A percentile compares a stretch with the other conserved stretches of the same genome.
These are phyloP conservation scores for Paelopatides confundens DNA, from an alignment of 53 echinoderm and acorn worm species.

Conservation along the genomic window DNA sequence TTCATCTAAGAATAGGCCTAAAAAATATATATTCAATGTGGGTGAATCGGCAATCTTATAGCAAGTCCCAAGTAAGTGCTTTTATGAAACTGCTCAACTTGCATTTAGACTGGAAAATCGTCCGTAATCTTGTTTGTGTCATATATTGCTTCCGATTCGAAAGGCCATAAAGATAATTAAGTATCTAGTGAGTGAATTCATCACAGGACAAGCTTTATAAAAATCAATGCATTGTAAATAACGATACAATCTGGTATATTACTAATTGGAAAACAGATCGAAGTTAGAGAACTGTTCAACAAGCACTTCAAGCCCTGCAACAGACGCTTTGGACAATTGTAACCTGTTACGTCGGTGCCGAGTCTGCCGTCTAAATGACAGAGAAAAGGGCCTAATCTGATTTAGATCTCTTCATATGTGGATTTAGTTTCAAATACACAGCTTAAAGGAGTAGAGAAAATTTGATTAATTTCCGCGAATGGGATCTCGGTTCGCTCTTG, in stretches of 20 bases:
- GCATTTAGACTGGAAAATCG: constrained; percentile 32
- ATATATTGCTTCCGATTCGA: constrained; percentile 20
- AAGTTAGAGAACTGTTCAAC: constrained; percentile 28
- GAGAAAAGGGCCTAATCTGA: constrained; percentile 35
- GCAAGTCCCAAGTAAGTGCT: background rate
- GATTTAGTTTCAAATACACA: constrained; percentile 43
- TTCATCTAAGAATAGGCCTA: background rate
- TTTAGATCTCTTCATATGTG: constrained; percentile 27
- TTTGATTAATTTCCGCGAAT: constrained; percentile 23
- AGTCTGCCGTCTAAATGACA: constrained; percentile 9
- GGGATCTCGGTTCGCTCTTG: constrained; percentile 28
- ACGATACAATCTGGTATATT: constrained; percentile 23
- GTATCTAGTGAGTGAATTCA: constrained; percentile 35
- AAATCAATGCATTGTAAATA: constrained; percentile 40
- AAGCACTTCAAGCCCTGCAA: background rate
- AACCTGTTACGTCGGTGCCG: constrained; percentile 45
- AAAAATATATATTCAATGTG: background rate
- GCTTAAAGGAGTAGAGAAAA: constrained; percentile 39
- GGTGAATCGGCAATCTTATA: background rate
- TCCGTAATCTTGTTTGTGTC: constrained; percentile 38
- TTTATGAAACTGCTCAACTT: background rate
- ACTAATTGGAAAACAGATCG: constrained; percentile 30
- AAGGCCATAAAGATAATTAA: constrained; percentile 43
- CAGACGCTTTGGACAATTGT: background rate
- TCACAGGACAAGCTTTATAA: constrained; percentile 17